Conservation (phyloP, 2,113 vertebrate species). For the Anthoscopus minutus region DNA sequence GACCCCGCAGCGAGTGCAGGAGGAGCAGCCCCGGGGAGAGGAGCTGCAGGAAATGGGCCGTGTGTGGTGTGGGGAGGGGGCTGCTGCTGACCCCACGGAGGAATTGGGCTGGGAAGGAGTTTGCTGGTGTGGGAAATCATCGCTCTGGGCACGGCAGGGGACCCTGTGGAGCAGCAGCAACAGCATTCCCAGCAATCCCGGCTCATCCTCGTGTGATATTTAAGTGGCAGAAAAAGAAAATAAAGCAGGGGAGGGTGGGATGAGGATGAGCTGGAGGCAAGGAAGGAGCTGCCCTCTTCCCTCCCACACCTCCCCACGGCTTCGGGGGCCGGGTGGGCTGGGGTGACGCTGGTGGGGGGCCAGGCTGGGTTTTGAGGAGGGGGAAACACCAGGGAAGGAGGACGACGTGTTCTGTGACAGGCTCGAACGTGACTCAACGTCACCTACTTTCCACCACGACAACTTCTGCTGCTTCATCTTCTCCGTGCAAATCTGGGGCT, state of each 20-base stretch:
- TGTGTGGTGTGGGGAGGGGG: not conserved
- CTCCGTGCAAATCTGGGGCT: not conserved
- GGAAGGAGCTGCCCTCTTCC: not conserved
- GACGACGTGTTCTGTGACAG: not conserved
- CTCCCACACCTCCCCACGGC: not conserved
- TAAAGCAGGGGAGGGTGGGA: not conserved
- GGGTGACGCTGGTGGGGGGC: not conserved
- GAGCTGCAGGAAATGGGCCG: not conserved
- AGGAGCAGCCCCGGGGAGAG: rapidly evolving
- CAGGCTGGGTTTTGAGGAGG: not conserved
- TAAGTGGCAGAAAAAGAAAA: slow-evolving; percentile 4
- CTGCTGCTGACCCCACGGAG: rapidly evolving
- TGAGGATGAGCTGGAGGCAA: not conserved
- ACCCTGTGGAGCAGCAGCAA: not conserved
- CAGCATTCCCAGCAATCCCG: not conserved
- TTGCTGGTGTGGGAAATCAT: not conserved
- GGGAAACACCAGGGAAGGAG: not conserved
- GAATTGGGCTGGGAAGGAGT: not conserved
- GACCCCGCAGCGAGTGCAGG: rapidly evolving
- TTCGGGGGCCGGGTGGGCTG: rapidly evolving
- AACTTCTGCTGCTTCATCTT: not conserved
- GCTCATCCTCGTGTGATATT: not conserved
- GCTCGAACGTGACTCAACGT: not conserved
- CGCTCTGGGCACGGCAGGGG: rapidly evolving
- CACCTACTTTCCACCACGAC: slow-evolving; percentile 30